These are phyloP conservation scores for Sarcophaga rosellei DNA, from an alignment of 2,888 invertebrate genomes.

Conservation along the genomic window DNA sequence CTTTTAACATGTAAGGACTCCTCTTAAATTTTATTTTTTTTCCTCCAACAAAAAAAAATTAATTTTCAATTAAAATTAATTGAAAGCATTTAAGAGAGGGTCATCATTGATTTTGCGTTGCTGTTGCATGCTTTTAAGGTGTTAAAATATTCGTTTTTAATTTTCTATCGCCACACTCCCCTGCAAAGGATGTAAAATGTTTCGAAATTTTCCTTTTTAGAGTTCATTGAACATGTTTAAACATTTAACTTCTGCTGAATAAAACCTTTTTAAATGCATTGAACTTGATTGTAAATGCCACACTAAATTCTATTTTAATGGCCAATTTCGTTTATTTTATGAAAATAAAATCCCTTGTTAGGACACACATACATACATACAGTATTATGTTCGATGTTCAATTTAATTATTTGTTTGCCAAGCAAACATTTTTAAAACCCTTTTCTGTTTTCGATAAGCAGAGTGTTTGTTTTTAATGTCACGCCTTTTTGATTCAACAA, in stretches of 20 bases:
- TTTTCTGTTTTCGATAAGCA: background rate
- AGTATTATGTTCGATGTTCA: background rate
- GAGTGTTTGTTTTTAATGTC: conserved; percentile 36
- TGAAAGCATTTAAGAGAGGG: conserved; percentile 20
- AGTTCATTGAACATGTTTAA: background rate
- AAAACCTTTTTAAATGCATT: background rate
- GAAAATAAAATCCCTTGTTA: no score
- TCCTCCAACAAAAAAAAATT: background rate
- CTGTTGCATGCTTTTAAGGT: conserved; percentile 12
- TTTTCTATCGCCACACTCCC: background rate
- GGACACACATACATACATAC: no score
- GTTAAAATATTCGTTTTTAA: background rate
- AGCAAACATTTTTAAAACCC: background rate
- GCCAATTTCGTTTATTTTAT: no score
- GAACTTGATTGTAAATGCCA: background rate
- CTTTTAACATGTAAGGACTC: background rate
- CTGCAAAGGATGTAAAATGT: background rate
- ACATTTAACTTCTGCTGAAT: background rate
- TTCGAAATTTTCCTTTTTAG: background rate
- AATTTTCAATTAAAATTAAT: conserved; percentile 41
- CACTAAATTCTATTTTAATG: no score
- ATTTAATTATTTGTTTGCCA: conserved; percentile 30
- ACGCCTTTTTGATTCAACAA: conserved; percentile 48
- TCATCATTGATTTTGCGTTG: conserved; percentile 29
- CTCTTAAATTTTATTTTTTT: background rate